phyloP scores from a whole-genome alignment of 2,888 invertebrate species.

The Catocala sponsa region DNA sequence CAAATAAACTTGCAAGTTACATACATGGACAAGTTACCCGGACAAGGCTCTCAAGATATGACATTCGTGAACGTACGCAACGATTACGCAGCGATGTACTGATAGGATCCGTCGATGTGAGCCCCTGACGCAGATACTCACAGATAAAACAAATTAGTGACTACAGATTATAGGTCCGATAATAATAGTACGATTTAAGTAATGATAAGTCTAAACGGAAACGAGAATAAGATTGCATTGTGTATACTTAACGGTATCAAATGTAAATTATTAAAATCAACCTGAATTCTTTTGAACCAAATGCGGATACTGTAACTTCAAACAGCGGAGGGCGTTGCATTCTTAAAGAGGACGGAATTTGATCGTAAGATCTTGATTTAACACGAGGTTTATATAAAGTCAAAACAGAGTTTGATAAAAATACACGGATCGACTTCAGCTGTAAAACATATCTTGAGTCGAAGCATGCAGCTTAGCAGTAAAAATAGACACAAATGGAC shows the following conservation, averaged over 20 bases:
- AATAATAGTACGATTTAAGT: conserved; percentile 39
- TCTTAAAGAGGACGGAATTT: conserved; percentile 46
- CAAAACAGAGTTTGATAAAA: conserved; percentile 23
- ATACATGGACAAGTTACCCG: conserved; percentile 78
- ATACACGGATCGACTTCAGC: conserved; percentile 15
- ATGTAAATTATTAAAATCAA: conserved; percentile 50
- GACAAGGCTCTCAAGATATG: conserved; percentile 78
- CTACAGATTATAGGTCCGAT: conserved; percentile 39
- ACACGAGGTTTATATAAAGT: conserved; percentile 45
- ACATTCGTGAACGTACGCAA: conserved; percentile 71
- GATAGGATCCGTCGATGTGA: conserved; percentile 56
- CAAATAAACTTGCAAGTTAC: conserved; percentile 78
- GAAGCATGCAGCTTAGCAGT: conserved; percentile 15
- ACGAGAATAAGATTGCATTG: conserved; percentile 38
- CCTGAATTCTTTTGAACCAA: conserved; percentile 53
- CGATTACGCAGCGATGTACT: conserved; percentile 65
- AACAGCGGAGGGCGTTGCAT: conserved; percentile 53
- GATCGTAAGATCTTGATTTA: conserved; percentile 53
- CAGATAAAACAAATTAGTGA: conserved; percentile 52
- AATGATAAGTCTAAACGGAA: conserved; percentile 37
- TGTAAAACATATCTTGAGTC: conserved; percentile 25
- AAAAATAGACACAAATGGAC: conserved; percentile 19
- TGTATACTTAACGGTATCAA: conserved; percentile 44
- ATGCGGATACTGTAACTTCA: conserved; percentile 55
- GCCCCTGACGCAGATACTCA: conserved; percentile 51